Evolutionary conservation across 2,797 vertebrate genomes (phyloP).

Genomic region (Enteromius argenteus): DNA sequence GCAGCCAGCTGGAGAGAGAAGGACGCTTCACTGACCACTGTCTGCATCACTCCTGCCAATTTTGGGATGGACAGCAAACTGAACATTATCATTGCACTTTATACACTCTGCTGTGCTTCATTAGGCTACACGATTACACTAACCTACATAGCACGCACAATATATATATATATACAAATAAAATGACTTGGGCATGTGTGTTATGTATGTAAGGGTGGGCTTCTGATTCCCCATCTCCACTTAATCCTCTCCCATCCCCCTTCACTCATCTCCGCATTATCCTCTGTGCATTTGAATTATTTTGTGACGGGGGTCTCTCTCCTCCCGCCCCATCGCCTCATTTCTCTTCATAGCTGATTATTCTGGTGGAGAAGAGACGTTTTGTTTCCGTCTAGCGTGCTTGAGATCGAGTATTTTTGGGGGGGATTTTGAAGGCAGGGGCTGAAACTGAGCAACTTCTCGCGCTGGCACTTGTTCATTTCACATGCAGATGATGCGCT

Average conservation of each 20-base stretch:
- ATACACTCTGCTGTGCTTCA: not conserved
- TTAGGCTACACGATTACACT: not conserved
- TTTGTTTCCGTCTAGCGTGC: not conserved
- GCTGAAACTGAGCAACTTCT: not conserved
- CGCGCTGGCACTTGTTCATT: not conserved
- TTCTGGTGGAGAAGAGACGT: not conserved
- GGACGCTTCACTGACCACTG: not conserved
- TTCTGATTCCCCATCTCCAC: conserved; percentile 32
- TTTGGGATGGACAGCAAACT: not conserved
- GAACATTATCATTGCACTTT: not conserved
- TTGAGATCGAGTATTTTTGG: not conserved
- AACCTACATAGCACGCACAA: not conserved
- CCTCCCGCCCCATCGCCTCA: conserved; percentile 70
- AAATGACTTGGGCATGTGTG: conserved; percentile 10
- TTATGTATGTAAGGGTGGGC: conserved; percentile 13
- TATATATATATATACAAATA: not conserved
- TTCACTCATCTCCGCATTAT: conserved; percentile 55
- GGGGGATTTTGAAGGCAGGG: not conserved
- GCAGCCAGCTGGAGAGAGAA: not conserved
- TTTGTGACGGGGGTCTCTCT: conserved; percentile 52
- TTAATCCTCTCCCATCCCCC: conserved; percentile 59
- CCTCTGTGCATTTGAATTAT: conserved; percentile 54
- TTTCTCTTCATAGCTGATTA: conserved; percentile 15
- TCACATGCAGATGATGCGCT: not conserved
- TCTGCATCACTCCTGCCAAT: not conserved